A percentile compares a stretch with the other conserved stretches of the same genome.
These are phyloP conservation scores for Mirza zaza DNA, from an alignment of 2,113 vertebrate genomes.

Conservation along the genomic window DNA sequence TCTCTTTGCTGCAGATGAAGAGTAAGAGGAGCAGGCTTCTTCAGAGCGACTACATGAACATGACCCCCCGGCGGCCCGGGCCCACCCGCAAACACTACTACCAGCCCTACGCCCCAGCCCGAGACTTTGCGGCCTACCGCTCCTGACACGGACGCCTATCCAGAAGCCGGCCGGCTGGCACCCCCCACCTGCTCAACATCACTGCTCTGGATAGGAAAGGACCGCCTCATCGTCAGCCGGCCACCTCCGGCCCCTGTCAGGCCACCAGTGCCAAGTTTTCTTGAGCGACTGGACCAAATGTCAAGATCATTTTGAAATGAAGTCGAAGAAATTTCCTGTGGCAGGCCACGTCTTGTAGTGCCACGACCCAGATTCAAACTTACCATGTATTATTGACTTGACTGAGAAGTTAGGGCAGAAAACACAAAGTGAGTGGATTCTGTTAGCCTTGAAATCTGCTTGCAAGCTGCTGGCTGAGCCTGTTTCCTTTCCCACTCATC, in stretches of 20 bases:
- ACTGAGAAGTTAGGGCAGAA: conserved; percentile 37
- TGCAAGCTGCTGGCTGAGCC: conserved; percentile 36
- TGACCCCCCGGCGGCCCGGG: conserved; percentile 80
- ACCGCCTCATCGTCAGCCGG: conserved; percentile 57
- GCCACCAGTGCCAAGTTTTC: not conserved
- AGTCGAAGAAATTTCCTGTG: not conserved
- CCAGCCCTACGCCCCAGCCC: conserved; percentile 77
- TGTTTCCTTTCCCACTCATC: not conserved
- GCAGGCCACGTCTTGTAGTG: conserved; percentile 19
- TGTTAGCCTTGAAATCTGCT: conserved; percentile 19
- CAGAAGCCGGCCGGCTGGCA: conserved; percentile 41
- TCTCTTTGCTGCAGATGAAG: conserved; percentile 76
- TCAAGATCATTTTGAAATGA: conserved; percentile 17
- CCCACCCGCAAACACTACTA: conserved; percentile 84
- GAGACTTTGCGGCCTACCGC: conserved; percentile 84
- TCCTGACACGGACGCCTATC: conserved; percentile 83
- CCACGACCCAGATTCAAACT: conserved; percentile 12
- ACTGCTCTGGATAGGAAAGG: conserved; percentile 69
- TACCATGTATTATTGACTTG: conserved; percentile 61
- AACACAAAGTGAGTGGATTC: conserved; percentile 37
- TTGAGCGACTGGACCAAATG: conserved; percentile 22
- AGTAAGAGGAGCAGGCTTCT: conserved; percentile 78
- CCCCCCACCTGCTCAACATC: conserved; percentile 39
- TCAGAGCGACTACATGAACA: conserved; percentile 88
- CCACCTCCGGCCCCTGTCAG: not conserved